Conservation (phyloP, 1,140 invertebrate genomes). For the Caenorhabditis tropicalis region DNA sequence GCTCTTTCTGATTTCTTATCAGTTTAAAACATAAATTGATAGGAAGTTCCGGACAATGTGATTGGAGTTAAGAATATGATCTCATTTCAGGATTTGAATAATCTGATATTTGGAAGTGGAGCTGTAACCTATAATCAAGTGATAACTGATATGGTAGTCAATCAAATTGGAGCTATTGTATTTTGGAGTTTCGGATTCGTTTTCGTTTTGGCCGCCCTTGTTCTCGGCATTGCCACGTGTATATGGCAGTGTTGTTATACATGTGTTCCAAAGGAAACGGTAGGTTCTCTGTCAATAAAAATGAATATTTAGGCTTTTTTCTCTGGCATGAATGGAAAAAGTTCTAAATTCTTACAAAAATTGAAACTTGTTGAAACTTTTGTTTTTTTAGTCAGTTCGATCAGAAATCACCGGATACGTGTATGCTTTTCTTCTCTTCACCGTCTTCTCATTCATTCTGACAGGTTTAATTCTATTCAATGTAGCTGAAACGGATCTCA, state of each 20-base stretch:
- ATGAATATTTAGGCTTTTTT: neutral
- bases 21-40: neutral
- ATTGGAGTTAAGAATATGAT: neutral
- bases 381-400: neutral
- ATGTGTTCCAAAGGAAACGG: slow-evolving; percentile 16
- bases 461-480: slow-evolving; percentile 8
- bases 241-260: neutral
- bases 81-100: neutral
- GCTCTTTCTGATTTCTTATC: neutral
- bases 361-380: too few relatives aligned
- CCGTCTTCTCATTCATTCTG: neutral
- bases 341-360: too few relatives aligned
- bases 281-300: neutral
- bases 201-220: neutral
- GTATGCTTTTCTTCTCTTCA: neutral
- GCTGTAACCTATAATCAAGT: slow-evolving; percentile 6
- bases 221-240: slow-evolving; percentile 19
- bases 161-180: slow-evolving; percentile 15
- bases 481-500: neutral
- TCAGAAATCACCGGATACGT: slow-evolving; percentile 29
- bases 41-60: neutral
- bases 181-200: slow-evolving; percentile 25
- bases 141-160: neutral
- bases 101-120: neutral
- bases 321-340: too few relatives aligned